phyloP scores from a whole-genome alignment of 2,113 vertebrate genomes.

The Cyanoderma ruficeps region DNA sequence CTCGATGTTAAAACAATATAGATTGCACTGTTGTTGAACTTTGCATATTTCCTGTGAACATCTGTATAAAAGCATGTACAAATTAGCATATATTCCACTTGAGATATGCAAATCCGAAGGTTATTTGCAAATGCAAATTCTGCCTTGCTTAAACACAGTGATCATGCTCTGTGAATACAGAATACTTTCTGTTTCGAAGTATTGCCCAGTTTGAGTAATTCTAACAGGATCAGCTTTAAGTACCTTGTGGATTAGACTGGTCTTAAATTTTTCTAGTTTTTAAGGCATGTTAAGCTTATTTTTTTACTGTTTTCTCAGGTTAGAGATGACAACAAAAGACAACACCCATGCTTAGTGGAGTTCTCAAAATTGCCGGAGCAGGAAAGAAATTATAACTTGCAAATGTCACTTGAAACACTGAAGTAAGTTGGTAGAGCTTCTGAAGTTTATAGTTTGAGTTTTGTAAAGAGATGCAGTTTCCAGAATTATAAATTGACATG shows the following conservation, averaged over 20 bases:
- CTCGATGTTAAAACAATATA: neutral
- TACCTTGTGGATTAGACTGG: neutral
- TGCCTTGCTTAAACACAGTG: neutral
- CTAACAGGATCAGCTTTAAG: neutral
- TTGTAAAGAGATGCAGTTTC: neutral
- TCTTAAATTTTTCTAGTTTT: neutral
- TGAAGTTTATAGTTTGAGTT: neutral
- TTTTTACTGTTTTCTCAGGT: constrained; percentile 74
- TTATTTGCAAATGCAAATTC: neutral
- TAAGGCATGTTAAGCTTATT: neutral
- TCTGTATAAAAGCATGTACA: neutral
- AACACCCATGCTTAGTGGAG: constrained; percentile 95
- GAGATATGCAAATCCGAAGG: neutral
- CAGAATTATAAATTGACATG: neutral
- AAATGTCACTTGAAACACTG: constrained; percentile 96
- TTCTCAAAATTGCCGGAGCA: constrained; percentile 94
- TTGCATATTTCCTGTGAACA: neutral
- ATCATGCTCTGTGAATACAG: neutral
- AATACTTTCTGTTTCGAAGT: neutral
- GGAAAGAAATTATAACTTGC: constrained; percentile 94
- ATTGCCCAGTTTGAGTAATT: neutral
- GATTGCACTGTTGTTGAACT: neutral
- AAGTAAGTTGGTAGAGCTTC: constrained; percentile 79
- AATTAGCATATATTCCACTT: neutral
- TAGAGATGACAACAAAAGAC: constrained; percentile 93